Percentiles rank a stretch among this genome's conserved stretches.
These are phyloP conservation scores for Eristalinus sepulchralis DNA, from an alignment of 2,888 invertebrate species.

Conservation along the genomic window DNA sequence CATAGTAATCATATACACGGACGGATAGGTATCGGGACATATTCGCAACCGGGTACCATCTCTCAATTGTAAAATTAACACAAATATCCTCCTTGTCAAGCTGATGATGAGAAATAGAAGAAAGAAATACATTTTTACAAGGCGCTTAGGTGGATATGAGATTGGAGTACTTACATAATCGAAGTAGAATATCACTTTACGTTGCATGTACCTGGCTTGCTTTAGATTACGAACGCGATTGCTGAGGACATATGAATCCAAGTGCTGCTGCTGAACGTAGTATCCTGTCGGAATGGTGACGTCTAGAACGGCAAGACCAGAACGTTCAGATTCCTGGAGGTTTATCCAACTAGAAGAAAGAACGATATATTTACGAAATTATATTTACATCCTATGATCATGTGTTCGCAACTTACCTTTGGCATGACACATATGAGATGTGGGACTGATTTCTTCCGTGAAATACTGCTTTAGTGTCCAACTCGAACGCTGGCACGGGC, in stretches of 20 bases:
- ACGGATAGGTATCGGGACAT: slow-evolving; percentile 96
- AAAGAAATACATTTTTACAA: not conserved
- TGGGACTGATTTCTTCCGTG: slow-evolving; percentile 96
- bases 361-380: not conserved
- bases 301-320: slow-evolving; percentile 94
- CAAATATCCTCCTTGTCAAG: slow-evolving; percentile 92
- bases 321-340: slow-evolving; percentile 88
- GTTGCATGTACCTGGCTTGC: slow-evolving; percentile 90
- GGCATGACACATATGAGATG: slow-evolving; percentile 92
- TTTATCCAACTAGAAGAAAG: slow-evolving; percentile 87
- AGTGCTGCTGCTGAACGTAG: slow-evolving; percentile 93
- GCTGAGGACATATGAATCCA: slow-evolving; percentile 92
- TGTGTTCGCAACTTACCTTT: slow-evolving; percentile 84
- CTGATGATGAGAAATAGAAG: slow-evolving; percentile 82
- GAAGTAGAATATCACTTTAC: slow-evolving; percentile 95
- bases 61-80: slow-evolving; percentile 94
- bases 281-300: slow-evolving; percentile 95
- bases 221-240: slow-evolving; percentile 90
- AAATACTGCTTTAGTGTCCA: slow-evolving; percentile 88
- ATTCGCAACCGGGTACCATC: slow-evolving; percentile 98
- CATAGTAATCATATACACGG: slow-evolving; percentile 96
- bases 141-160: not conserved
- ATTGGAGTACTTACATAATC: slow-evolving; percentile 87
- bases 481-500: slow-evolving; percentile 89
- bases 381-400: not conserved